Evolutionary conservation across 2,888 invertebrate genomes (phyloP), one percentile per base, ranked within the genome.

Genomic region (Andrena praecox): DNA sequence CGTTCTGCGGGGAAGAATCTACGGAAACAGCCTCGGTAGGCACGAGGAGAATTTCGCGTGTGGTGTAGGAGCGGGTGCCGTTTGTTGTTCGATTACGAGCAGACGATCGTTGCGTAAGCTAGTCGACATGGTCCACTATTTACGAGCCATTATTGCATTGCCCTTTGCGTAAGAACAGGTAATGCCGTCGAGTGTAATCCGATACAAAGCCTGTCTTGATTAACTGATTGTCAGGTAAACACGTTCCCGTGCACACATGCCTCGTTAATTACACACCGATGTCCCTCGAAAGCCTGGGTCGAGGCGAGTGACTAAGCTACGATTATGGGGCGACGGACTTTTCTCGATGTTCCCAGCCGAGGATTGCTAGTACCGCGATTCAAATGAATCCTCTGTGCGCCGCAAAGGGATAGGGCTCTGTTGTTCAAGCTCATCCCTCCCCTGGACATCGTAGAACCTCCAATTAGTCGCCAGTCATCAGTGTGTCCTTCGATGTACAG

Each of bases 221-320:
- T 80, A 81, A 70, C 69, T 67, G 66, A 71, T 82, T 75, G 81
- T 71, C 81, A 71, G 75, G 70, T 71, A 75, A 82, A 80, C 81
- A 67, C 70, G 42, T 31, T 7, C 33, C 31, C 27, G 35, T n/a
- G 24, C 63, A 33, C n/a, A 67, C 50, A 33, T 33, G 50, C 6
- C 5, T 35, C 52, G 69, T 79, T 81, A 81, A 81, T 81, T 81
- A 81, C 68, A 48, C 56, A 20, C 8, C 48, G 48, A 35, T 35
- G 27, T 77, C 59, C 29, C 50, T 67, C 35, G n/a, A 33, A 20
- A 33, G 16, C 48, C 29, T 24, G n/a, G 20, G 2, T n/a, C 20
- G 20, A 7, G 3, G 16, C 48, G 59, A 31, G 54, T 59, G 54
- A 81, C 74, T 59, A 59, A 68, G 6, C 62, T 20, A 20, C 42